These are phyloP conservation scores for Drosophila putrida DNA, from an alignment of 2,888 invertebrate species.

Conservation along the genomic window DNA sequence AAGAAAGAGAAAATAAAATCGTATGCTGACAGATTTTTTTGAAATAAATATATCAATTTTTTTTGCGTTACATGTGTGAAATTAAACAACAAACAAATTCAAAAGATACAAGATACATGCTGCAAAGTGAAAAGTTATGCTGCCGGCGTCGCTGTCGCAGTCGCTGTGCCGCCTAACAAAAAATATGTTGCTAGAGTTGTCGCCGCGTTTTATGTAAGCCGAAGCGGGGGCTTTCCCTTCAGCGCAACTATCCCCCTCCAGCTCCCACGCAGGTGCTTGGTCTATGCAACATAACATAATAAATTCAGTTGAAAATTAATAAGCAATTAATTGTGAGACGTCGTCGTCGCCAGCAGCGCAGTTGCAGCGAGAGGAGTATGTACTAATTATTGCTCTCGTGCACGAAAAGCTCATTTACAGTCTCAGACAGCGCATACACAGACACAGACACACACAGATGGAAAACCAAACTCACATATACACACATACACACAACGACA, in stretches of 20 bases:
- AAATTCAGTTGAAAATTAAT: slow-evolving; percentile 24
- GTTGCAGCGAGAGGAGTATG: slow-evolving; percentile 63
- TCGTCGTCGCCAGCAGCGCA: slow-evolving; percentile 18
- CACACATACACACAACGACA: slow-evolving; percentile 35
- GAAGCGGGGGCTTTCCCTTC: slow-evolving; percentile 3
- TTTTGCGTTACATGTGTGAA: slow-evolving; percentile 36
- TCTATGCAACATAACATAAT: slow-evolving; percentile 37
- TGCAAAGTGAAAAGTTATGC: slow-evolving; percentile 64
- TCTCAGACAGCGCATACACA: slow-evolving; percentile 29
- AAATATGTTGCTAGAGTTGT: slow-evolving; percentile 65
- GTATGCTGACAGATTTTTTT: slow-evolving; percentile 25
- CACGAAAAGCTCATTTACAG: slow-evolving; percentile 71
- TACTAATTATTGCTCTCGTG: slow-evolving; percentile 70
- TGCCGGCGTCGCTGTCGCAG: slow-evolving; percentile 61
- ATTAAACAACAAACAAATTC: slow-evolving; percentile 20
- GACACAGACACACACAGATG: slow-evolving; percentile 23
- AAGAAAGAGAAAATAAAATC: slow-evolving; percentile 24
- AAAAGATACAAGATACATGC: slow-evolving; percentile 52
- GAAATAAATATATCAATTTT: slow-evolving; percentile 4
- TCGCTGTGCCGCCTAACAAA: slow-evolving; percentile 61
- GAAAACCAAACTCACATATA: slow-evolving; percentile 24
- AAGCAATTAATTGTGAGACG: slow-evolving; percentile 41
- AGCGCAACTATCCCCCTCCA: not conserved
- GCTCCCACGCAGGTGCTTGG: slow-evolving; percentile 48
- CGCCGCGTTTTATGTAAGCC: slow-evolving; percentile 62